Percentiles rank a stretch among this genome's conserved stretches.
These are phyloP conservation scores for Tenodera sinensis DNA, from an alignment of 2,888 invertebrate species.

Conservation along the genomic window DNA sequence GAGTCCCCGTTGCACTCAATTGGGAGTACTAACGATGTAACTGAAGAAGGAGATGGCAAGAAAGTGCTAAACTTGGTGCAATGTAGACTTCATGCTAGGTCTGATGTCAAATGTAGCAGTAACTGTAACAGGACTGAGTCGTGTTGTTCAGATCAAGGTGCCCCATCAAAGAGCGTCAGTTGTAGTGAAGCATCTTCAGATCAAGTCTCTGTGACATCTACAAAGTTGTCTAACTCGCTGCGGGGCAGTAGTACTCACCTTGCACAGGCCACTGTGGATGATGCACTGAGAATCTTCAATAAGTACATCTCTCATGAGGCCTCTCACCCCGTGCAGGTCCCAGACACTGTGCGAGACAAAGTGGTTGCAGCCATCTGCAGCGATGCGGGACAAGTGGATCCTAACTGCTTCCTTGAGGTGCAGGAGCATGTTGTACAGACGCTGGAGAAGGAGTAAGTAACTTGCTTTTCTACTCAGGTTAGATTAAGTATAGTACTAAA, in stretches of 20 bases:
- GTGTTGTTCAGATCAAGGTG: background rate
- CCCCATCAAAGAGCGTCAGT: background rate
- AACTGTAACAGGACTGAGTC: background rate
- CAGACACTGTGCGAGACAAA: conserved; percentile 55
- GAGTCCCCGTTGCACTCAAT: conserved; percentile 38
- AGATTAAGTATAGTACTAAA: background rate
- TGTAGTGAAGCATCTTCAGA: background rate
- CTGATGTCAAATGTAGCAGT: background rate
- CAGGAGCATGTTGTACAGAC: conserved; percentile 64
- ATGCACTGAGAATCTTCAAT: conserved; percentile 70
- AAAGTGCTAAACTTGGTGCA: background rate
- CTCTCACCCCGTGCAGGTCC: conserved; percentile 56
- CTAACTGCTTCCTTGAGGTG: conserved; percentile 69
- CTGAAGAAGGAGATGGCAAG: background rate
- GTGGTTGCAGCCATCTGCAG: conserved; percentile 65
- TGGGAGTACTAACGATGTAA: conserved; percentile 10
- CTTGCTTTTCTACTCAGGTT: conserved; percentile 2
- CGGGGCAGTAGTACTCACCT: background rate
- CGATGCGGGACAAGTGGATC: conserved; percentile 61
- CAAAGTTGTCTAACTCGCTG: background rate
- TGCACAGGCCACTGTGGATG: conserved; percentile 42
- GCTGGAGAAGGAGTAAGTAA: conserved; percentile 62
- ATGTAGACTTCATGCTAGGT: background rate
- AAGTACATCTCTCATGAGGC: conserved; percentile 72
- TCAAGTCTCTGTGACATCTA: background rate